Conservation (phyloP, 2,797 vertebrate species). For the Intellagama lesueurii region DNA sequence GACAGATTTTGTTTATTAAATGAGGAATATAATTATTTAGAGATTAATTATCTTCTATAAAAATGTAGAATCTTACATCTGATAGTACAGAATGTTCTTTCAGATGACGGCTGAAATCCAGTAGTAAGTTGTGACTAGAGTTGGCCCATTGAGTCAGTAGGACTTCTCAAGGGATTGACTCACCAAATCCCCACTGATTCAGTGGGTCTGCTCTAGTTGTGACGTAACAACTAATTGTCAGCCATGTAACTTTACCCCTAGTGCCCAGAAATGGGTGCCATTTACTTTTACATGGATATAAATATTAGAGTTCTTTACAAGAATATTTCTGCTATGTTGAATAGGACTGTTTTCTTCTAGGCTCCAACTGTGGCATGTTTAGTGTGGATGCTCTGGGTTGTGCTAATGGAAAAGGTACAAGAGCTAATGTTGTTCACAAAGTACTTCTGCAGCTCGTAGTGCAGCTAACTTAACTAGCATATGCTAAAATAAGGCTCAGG, state of each 20-base stretch:
- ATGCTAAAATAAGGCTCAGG: background rate
- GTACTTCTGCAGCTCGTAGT: background rate
- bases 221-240: background rate
- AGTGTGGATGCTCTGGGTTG: background rate
- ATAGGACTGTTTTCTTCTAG: background rate
- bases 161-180: too few species aligned
- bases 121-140: too few species aligned
- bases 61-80: background rate
- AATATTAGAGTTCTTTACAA: background rate
- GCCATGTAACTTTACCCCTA: background rate
- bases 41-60: slow-evolving; percentile 9
- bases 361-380: background rate
- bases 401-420: background rate
- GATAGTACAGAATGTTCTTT: background rate
- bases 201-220: too few species aligned
- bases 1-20: slow-evolving; percentile 10
- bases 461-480: background rate
- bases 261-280: background rate
- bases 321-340: background rate
- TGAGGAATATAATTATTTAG: background rate
- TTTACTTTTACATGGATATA: slow-evolving; percentile 1
- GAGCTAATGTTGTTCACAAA: background rate
- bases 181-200: too few species aligned
- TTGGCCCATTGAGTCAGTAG: too few species aligned
- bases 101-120: background rate